Base-by-base conservation (phyloP, 2,797 vertebrate genomes). In the Sebastolobus alascanus region DNA sequence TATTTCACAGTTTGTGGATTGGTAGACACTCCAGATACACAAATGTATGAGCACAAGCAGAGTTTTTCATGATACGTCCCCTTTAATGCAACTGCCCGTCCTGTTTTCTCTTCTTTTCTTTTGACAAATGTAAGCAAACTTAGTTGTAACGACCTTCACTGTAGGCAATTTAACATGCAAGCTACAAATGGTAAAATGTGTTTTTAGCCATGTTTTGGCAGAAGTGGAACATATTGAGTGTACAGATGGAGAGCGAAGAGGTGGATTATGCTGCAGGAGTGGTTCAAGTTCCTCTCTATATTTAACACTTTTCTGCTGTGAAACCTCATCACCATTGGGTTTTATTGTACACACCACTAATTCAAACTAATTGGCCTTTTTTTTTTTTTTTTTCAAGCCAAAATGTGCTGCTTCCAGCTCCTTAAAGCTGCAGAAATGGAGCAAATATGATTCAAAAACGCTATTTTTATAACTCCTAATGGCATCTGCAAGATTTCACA, bases 231-330 rank as follows among this genome's bases (percentile, higher is more conserved):
- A 52, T 40, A n/a, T 25, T 66, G 33, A 43, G 52, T 8, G 22
- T 18, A 40, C 25, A 63, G 25, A 64, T 40, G 58, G 46, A n/a
- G 20, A 55, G 14, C 31, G 3, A 18, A 55, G 20, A 22, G 16
- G 59, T 64, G 11, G 50, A 33, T 63, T 69, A 59, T 63, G 31
- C 18, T 77, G 46, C 66, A 63, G 22, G 22, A 68, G 40, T 29
- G 31, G 59, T 56, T 52, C 22, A 5, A 7, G 22, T 59, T 37
- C 16, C 11, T 56, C 35, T 65, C 33, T 38, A 52, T 25, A 60
- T 31, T 54, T 31, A 11, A 60, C 13, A 61, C 22, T 29, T 25
- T 29, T 54, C 31, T 38, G 58, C 59, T 65, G 43, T 68, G 14
- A 40, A 69, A 29, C 31, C 22, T 73, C 46, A 63, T 54, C 16